phyloP scores from a whole-genome alignment of 2,888 invertebrate genomes.

The Beris morrisii region DNA sequence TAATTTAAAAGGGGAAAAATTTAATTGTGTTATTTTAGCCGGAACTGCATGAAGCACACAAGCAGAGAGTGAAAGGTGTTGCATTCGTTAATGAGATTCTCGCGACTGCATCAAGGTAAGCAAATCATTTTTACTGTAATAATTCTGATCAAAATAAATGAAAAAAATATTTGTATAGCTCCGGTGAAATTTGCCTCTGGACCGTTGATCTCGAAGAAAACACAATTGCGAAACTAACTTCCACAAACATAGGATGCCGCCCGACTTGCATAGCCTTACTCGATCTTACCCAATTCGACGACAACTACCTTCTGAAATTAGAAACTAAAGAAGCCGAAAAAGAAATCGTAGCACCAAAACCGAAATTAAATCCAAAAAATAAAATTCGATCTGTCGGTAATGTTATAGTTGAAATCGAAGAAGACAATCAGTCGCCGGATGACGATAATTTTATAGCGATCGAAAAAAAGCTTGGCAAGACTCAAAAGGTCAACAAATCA shows the following conservation, averaged over 20 bases:
- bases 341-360: conserved; percentile 34
- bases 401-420: conserved; percentile 25
- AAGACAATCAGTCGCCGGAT: not conserved
- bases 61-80: conserved; percentile 70
- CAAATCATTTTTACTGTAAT: not conserved
- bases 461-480: conserved; percentile 9
- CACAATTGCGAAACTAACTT: conserved; percentile 59
- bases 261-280: conserved; percentile 72
- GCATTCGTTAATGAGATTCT: conserved; percentile 61
- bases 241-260: conserved; percentile 68
- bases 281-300: conserved; percentile 51
- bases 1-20: not conserved
- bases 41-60: conserved; percentile 61
- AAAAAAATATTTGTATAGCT: conserved; percentile 52
- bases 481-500: not conserved
- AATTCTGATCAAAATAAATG: no score
- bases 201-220: conserved; percentile 47
- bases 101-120: conserved; percentile 68
- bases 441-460: not conserved
- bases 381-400: not conserved
- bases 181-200: conserved; percentile 80
- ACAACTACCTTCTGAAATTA: conserved; percentile 40
- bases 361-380: conserved; percentile 19
- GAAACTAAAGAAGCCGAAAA: conserved; percentile 31
- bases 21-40: conserved; percentile 23